Evolutionary conservation across 2,888 invertebrate genomes (phyloP), one percentile per base, ranked within the genome.

Genomic region (Oasisia sp.): DNA sequence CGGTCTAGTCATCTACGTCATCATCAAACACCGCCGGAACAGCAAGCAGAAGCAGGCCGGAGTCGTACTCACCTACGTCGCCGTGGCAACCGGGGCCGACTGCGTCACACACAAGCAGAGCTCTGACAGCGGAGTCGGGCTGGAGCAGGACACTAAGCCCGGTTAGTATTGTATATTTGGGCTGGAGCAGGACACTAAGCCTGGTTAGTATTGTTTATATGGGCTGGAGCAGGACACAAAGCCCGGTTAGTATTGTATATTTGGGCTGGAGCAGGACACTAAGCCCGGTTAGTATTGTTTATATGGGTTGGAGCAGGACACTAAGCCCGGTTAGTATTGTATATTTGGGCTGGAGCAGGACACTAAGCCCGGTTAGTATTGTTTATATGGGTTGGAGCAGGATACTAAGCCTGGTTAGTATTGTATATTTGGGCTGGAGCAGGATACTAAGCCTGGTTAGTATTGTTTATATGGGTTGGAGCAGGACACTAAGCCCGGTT

Each of bases 1-100:
- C 7, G 96, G 95, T 32, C 94, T 96, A 0, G 93, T 96, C 12
- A 94, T 94, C 91, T 96, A 95, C 93, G 96, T 96, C n/a, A 94
- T 95, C 44, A 94, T 95, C 92, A 96, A 96, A 93, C 95, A 95
- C 91, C 94, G 94, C 93, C 94, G 32, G 95, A 95, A 93, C 95
- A 95, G 92, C 94, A 94, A 12, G 94, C 94, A 56, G 91, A 56
- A 91, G 91, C 91, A 56, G 89, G 89, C 74, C n/a, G 74, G 74
- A 74, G 74, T 74, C 74, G n/a, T 89, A n/a, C 89, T 89, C 91
- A 89, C 74, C n/a, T 74, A 74, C 27, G 44, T 92, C 32, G 90
- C 38, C 89, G 50, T 91, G 74, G 74, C 91, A 45, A 89, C 93
- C 91, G 95, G 74, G n/a, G 74, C 74, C 74, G 74, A 74, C 74